These are phyloP conservation scores for Leptosomus discolor DNA, from an alignment of 2,113 vertebrate genomes.

Conservation along the genomic window DNA sequence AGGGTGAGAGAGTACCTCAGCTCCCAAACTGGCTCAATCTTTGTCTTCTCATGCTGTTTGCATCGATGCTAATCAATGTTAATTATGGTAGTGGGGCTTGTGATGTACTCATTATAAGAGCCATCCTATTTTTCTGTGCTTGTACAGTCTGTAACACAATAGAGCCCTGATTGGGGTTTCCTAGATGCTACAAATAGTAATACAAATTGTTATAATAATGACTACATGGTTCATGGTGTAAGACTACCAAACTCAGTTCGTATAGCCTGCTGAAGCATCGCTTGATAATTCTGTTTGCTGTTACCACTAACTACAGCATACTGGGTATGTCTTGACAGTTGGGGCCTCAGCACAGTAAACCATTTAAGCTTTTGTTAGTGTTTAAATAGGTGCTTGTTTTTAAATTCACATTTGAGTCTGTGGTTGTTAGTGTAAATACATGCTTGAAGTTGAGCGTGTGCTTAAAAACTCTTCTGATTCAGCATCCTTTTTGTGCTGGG, in stretches of 20 bases:
- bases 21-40: conserved; percentile 13
- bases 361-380: not conserved
- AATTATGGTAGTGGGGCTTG: conserved; percentile 56
- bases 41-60: conserved; percentile 58
- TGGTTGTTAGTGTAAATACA: not conserved
- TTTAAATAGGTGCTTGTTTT: not conserved
- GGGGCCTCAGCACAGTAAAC: not conserved
- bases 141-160: conserved; percentile 38
- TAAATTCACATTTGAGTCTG: not conserved
- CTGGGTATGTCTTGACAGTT: not conserved
- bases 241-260: not conserved
- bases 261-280: not conserved
- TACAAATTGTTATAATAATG: conserved; percentile 32
- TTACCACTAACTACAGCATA: not conserved
- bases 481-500: not conserved
- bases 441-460: not conserved
- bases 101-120: conserved; percentile 44
- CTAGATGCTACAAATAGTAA: conserved; percentile 37
- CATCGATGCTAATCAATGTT: conserved; percentile 54
- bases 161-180: conserved; percentile 41
- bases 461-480: not conserved
- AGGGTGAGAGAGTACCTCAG: conserved; percentile 4
- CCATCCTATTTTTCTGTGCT: conserved; percentile 44
- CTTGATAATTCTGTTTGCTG: not conserved
- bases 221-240: not conserved